These are phyloP conservation scores for Zaprionus taronus DNA, from an alignment of 1,140 invertebrate species.

Conservation along the genomic window DNA sequence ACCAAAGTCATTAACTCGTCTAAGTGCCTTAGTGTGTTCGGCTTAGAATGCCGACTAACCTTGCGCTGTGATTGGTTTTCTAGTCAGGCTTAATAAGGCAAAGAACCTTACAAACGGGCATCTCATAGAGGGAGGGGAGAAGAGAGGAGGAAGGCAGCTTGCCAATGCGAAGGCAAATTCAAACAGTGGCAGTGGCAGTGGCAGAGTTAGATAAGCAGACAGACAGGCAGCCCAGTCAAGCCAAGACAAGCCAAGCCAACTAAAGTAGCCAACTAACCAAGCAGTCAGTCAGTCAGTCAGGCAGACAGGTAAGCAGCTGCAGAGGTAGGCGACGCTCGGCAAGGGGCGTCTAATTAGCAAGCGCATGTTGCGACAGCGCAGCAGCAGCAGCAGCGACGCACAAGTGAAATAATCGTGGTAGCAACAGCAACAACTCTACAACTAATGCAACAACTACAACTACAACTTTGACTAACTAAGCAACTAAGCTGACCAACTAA, in stretches of 20 bases:
- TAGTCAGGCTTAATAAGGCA: slow-evolving; percentile 72
- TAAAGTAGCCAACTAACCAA: neutral
- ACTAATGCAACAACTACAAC: slow-evolving; percentile 9
- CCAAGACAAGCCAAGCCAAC: neutral
- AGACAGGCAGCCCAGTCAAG: neutral
- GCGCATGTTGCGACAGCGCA: slow-evolving; percentile 63
- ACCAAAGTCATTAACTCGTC: slow-evolving; percentile 72
- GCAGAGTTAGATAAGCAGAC: slow-evolving; percentile 69
- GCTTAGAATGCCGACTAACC: slow-evolving; percentile 74
- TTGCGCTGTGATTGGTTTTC: slow-evolving; percentile 70
- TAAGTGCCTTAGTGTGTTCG: slow-evolving; percentile 34
- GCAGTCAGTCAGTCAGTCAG: slow-evolving; percentile 6
- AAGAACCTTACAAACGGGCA: slow-evolving; percentile 70
- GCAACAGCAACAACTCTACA: slow-evolving; percentile 30
- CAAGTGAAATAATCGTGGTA: slow-evolving; percentile 49
- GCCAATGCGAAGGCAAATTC: slow-evolving; percentile 25
- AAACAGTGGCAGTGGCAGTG: slow-evolving; percentile 37
- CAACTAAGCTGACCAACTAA: slow-evolving; percentile 44
- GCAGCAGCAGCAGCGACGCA: slow-evolving; percentile 32
- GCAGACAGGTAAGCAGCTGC: slow-evolving; percentile 45
- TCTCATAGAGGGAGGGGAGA: too few relatives aligned
- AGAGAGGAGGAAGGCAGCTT: slow-evolving; percentile 8
- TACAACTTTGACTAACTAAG: slow-evolving; percentile 16
- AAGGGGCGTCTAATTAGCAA: slow-evolving; percentile 67
- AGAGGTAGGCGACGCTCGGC: neutral